Base-by-base conservation (phyloP, 2,113 vertebrate species). In the Spea bombifrons region DNA sequence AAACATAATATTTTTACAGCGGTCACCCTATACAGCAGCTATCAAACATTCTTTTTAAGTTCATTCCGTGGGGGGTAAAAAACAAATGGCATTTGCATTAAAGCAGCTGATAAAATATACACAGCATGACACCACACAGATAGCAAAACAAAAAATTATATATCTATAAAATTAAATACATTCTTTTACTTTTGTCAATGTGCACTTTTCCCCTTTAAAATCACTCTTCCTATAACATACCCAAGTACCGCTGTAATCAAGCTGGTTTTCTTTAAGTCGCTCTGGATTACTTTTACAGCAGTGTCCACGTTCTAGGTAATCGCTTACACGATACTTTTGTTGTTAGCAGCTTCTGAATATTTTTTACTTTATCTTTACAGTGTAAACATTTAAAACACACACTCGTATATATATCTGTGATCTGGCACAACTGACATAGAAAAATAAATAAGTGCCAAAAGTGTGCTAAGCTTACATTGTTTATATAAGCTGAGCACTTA, bases 391-490 rank as follows among this genome's bases (percentile, higher is more conserved):
- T 71, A 75, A 59, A 68, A 75, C 12, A n/a, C 13, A n/a, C 13
- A 52, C 45, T 76, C 53, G 10, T 67, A 63, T 30, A 63, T 30
- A 75, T 52, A 45, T 48, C n/a, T 74, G 30, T 45, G 8, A 17
- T 43, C 47, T 66, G 75, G 45, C 4, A 13, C 53, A 69, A 66
- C 49, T 73, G 71, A 80, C 72, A 66, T 69, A 13, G 45, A 75
- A 75, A 75, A 72, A 78, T 50, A 71, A 82, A 65, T 71, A 71
- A 44, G 57, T 64, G 68, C 68, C 68, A 67, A 44, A 68, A 45
- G 10, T 55, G 47, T 50, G 68, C 55, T 64, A 71, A 71, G 68
- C 68, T 53, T 71, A 78, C 76, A 78, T 65, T 71, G 68, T 78
- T 78, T 78, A 78, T 65, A 9, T 49, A 71, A 65, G 76, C 57